Evolutionary conservation across 1,140 invertebrate genomes (phyloP).

Genomic region (Drosophila ironensis): DNA sequence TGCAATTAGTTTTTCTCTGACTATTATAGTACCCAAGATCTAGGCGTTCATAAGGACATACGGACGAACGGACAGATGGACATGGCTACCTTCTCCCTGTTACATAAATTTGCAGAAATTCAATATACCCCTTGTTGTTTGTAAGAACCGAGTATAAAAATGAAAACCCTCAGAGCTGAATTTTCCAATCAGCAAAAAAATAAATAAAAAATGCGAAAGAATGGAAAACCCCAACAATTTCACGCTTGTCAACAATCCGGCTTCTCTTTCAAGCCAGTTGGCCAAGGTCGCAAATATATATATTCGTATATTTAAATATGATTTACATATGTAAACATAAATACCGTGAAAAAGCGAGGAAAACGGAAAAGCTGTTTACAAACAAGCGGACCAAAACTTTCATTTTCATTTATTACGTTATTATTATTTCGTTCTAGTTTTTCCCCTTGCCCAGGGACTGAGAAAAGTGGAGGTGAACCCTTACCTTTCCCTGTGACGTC

Average conservation of each 20-base stretch:
- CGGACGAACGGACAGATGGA: no score
- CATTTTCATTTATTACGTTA: conserved; percentile 45
- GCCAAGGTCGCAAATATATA: conserved; percentile 41
- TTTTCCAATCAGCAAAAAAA: conserved; percentile 16
- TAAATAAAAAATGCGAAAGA: conserved; percentile 16
- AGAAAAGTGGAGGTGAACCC: not conserved
- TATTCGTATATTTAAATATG: conserved; percentile 13
- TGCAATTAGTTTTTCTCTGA: no score
- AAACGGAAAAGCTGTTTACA: conserved; percentile 48
- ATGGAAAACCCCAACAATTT: no score
- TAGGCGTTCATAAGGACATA: no score
- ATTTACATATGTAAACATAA: conserved; percentile 12
- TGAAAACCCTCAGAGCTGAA: not conserved
- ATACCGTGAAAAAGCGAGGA: no score
- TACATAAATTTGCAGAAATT: no score
- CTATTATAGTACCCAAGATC: no score
- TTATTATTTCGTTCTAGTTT: conserved; percentile 19
- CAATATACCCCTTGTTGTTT: no score
- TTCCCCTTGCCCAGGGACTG: not conserved
- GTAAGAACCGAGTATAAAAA: no score
- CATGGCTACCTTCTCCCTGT: no score
- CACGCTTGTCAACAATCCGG: no score
- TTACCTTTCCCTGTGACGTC: conserved; percentile 45
- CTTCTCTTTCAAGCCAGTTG: conserved; percentile 27
- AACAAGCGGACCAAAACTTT: conserved; percentile 36